These are phyloP conservation scores for Meandrina meandrites DNA, from an alignment of 92 coral and sea anemone genomes.

Conservation along the genomic window DNA sequence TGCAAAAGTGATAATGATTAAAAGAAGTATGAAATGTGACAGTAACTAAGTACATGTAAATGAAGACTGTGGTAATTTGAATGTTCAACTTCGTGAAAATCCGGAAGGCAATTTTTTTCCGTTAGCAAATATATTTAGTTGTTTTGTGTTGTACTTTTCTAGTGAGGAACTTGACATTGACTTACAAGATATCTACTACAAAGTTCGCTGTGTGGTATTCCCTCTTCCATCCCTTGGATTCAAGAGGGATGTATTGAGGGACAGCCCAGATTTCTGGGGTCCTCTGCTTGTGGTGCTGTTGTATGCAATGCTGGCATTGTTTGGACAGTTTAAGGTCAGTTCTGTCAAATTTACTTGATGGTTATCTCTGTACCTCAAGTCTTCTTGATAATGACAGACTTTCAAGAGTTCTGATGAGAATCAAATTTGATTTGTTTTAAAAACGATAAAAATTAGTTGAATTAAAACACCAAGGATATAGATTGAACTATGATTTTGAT, in stretches of 20 bases:
- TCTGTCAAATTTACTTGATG: no score
- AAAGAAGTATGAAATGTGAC: no score
- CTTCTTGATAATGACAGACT: no score
- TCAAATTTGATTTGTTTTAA: no score
- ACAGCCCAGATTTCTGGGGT: constrained; percentile 99
- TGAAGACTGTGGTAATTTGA: no score
- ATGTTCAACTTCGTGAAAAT: background rate
- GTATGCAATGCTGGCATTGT: constrained; percentile 95
- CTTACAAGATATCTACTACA: constrained; percentile 93
- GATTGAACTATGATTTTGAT: no score
- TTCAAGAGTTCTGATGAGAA: no score
- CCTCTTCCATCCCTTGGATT: constrained; percentile 97
- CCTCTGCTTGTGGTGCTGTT: constrained; percentile 89
- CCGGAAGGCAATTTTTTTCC: background rate
- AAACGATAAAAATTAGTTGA: no score
- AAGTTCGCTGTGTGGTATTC: constrained; percentile 96
- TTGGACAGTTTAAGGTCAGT: constrained; percentile 96
- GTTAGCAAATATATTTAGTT: background rate
- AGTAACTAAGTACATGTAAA: no score
- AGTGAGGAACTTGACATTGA: constrained; percentile 99
- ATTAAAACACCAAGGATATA: no score
- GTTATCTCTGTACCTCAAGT: no score
- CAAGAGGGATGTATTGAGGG: constrained; percentile 93
- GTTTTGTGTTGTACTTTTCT: constrained; percentile 1
- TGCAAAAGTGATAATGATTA: no score